A percentile compares a stretch with the other conserved stretches of the same genome.
Evolutionary conservation across 2,113 vertebrate species (phyloP).

Genomic region (Galeopterus variegatus): DNA sequence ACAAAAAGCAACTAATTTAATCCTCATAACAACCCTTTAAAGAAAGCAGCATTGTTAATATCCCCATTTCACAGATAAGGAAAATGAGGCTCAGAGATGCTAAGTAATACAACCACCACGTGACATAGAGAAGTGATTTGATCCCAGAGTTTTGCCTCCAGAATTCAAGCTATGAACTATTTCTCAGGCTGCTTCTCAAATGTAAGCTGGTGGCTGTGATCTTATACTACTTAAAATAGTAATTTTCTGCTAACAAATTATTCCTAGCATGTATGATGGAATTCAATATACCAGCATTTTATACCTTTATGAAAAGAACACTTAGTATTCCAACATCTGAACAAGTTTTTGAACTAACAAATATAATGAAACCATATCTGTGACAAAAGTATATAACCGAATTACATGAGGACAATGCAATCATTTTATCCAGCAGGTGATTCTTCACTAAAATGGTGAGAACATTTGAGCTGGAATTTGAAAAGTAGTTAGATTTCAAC

Average conservation of each 20-base stretch:
- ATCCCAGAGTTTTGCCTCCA: background rate
- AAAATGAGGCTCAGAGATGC: background rate
- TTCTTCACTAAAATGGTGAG: background rate
- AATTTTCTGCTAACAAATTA: background rate
- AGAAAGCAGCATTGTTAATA: background rate
- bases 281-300: background rate
- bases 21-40: background rate
- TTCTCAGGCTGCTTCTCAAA: background rate
- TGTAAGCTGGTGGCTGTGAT: background rate
- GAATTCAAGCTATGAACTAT: background rate
- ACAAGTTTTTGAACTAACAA: background rate
- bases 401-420: background rate
- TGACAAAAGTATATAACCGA: slow-evolving; percentile 31
- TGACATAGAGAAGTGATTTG: background rate
- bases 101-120: background rate
- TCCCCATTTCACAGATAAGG: background rate
- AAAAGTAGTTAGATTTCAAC: background rate
- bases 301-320: slow-evolving; percentile 30
- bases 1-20: slow-evolving; percentile 33
- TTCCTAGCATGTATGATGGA: background rate
- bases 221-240: background rate
- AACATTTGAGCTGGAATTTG: background rate
- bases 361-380: background rate
- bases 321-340: background rate
- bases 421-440: background rate